Evolutionary conservation across 2,113 vertebrate species (phyloP), one percentile per base, ranked within the genome.

Genomic region (Ellobius talpinus): DNA sequence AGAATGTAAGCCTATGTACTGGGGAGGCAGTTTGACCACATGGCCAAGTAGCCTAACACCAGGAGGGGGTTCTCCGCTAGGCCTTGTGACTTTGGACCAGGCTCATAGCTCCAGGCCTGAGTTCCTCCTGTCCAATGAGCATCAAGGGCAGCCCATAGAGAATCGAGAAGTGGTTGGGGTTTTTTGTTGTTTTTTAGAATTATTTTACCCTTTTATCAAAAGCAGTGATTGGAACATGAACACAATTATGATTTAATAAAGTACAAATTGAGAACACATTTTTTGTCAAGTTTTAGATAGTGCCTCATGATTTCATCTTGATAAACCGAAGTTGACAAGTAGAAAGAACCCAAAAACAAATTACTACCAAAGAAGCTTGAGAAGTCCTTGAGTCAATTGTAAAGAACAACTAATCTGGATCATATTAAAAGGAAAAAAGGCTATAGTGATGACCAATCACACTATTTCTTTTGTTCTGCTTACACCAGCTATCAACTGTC

Each of bases 381-480:
- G 39, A 79, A 29, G 5, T 86, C n/a, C 19, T 89, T 26, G 79
- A 16, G 55, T 66, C 23, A 70, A 9, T 11, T 73, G 45, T 92
- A 89, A 97, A 89, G 87, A 61, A 3, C 33, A 88, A n/a, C n/a
- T 68, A 90, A 92, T 5, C 87, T 14, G 7, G 68, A 85, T 93
- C 17, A 31, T 47, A 94, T 36, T 87, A 50, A 77, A 91, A 52
- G 77, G 42, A 82, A 84, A 58, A 23, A 58, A 58, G 55, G 47
- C 21, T 72, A 13, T 3, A 42, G 14, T 33, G 7, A 50, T 93
- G 58, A 66, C 11, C 50, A 93, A 82, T 87, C 33, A 29, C 12
- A 76, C 16, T 31, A 10, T 89, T 86, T 90, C 26, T 78, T 96
- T 95, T 91, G 33, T 94, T 95, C 58, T n/a, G 39, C 29, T 92